Evolutionary conservation across 1,140 invertebrate species (phyloP).

Genomic region (Neodiprion virginianus): DNA sequence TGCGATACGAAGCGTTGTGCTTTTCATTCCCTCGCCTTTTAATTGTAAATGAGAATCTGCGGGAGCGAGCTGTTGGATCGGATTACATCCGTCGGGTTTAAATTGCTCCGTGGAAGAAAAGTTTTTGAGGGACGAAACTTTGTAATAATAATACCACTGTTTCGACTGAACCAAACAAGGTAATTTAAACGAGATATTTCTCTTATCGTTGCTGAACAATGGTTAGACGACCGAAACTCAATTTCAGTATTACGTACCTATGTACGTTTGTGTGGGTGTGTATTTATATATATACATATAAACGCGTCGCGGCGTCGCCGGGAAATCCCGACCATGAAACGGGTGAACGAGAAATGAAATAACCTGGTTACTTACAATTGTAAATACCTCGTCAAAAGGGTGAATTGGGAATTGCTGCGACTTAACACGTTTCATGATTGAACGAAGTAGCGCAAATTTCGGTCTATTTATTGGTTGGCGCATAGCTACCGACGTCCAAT

Average conservation of each 20-base stretch:
- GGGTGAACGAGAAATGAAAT: no score
- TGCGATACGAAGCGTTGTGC: no score
- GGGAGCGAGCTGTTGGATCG: background rate
- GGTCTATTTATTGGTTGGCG: no score
- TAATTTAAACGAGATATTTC: conserved; percentile 8
- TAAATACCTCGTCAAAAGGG: background rate
- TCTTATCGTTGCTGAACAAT: background rate
- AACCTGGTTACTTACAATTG: background rate
- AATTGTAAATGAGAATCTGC: no score
- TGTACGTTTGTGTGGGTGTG: no score
- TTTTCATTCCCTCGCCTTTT: no score
- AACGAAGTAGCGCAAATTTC: no score
- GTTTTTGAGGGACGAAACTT: background rate
- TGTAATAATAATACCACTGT: background rate
- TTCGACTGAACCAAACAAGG: conserved; percentile 1
- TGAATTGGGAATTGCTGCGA: background rate
- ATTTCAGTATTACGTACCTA: background rate
- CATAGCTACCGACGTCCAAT: no score
- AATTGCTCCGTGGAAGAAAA: background rate
- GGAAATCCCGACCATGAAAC: no score
- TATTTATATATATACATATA: no score
- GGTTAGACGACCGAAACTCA: background rate
- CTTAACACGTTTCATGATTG: no score
- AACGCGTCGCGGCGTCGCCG: background rate
- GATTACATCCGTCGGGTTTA: background rate